Conservation (phyloP, 1,140 invertebrate species). For the Drosophila sulfurigaster region DNA sequence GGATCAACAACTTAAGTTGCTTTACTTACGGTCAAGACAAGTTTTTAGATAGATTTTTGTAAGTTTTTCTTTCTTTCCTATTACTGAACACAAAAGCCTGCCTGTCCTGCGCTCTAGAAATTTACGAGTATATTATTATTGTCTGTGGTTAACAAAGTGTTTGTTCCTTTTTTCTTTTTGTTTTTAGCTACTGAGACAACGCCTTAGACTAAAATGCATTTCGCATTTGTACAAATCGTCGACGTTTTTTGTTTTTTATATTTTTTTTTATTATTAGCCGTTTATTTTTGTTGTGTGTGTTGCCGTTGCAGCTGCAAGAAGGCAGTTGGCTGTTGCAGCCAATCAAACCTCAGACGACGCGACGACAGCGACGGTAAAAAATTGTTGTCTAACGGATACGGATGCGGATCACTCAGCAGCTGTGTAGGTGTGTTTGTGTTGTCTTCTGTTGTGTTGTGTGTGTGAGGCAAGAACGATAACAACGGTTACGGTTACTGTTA, state of each 20-base stretch:
- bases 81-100: constrained; percentile 56
- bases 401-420: constrained; percentile 67
- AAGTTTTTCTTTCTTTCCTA: constrained; percentile 1
- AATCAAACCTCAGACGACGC: constrained; percentile 18
- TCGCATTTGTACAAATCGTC: constrained; percentile 9
- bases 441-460: no score
- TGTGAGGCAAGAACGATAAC: constrained; percentile 20
- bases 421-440: constrained; percentile 6
- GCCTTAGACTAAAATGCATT: constrained; percentile 27
- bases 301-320: not conserved
- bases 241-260: not conserved
- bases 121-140: constrained; percentile 32
- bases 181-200: constrained; percentile 24
- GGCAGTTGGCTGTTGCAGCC: constrained; percentile 6
- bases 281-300: not conserved
- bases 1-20: constrained; percentile 38
- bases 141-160: constrained; percentile 14
- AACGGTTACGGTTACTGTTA: not conserved
- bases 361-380: constrained; percentile 53
- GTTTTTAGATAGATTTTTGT: constrained; percentile 20
- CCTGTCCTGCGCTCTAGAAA: constrained; percentile 70
- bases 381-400: constrained; percentile 56
- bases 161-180: not conserved
- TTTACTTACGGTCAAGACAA: constrained; percentile 75
- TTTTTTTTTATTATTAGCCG: not conserved